Conservation (phyloP, 2,113 vertebrate species). For the Monopterus albus region DNA sequence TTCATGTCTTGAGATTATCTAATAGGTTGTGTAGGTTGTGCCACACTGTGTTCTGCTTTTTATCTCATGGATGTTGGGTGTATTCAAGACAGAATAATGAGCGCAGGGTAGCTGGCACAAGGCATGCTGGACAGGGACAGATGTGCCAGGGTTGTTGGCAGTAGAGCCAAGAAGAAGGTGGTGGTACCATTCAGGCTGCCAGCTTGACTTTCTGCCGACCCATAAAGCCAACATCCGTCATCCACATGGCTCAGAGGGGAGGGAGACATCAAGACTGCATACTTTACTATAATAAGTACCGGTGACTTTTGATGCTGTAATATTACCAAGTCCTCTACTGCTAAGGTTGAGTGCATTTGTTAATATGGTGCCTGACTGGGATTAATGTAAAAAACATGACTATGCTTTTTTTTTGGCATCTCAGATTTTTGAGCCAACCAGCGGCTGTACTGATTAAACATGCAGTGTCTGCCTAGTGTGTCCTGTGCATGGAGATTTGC, state of each 20-base stretch:
- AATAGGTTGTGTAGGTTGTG: constrained; percentile 62
- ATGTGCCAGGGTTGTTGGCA: constrained; percentile 71
- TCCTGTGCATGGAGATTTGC: constrained; percentile 24
- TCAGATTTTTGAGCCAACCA: constrained; percentile 31
- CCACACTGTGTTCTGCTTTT: constrained; percentile 52
- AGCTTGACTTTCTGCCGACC: constrained; percentile 55
- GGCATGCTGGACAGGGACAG: constrained; percentile 58
- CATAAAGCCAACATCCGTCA: constrained; percentile 62
- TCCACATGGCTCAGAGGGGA: constrained; percentile 39
- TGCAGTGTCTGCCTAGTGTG: constrained; percentile 23
- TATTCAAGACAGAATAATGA: constrained; percentile 72
- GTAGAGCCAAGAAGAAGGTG: constrained; percentile 30
- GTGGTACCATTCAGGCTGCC: constrained; percentile 54
- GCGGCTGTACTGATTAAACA: constrained; percentile 44
- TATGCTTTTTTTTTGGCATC: constrained; percentile 16
- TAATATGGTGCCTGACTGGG: not conserved
- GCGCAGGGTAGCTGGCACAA: constrained; percentile 51
- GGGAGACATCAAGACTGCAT: constrained; percentile 30
- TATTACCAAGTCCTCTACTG: constrained; percentile 5
- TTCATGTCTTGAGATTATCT: constrained; percentile 70
- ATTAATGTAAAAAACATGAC: constrained; percentile 38
- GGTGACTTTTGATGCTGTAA: constrained; percentile 27
- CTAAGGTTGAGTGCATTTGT: constrained; percentile 20
- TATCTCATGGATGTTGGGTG: constrained; percentile 62
- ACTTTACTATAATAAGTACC: not conserved